These are phyloP conservation scores for Morpho helenor DNA, from an alignment of 2,888 invertebrate genomes.

Conservation along the genomic window DNA sequence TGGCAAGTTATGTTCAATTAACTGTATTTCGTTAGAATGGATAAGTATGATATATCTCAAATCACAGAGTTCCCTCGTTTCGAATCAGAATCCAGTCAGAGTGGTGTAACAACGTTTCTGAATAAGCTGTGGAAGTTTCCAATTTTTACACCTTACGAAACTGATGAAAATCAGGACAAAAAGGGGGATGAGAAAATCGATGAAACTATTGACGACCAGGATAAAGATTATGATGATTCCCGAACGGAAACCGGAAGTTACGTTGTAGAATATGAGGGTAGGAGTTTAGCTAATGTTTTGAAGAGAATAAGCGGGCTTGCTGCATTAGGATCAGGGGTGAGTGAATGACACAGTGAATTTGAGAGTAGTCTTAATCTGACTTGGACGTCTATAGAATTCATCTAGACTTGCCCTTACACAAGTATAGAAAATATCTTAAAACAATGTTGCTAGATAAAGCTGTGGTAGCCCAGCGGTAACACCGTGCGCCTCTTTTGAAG, in stretches of 20 bases:
- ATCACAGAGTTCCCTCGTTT: conserved; percentile 79
- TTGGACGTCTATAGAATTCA: no score
- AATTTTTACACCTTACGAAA: conserved; percentile 73
- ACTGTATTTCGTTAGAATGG: conserved; percentile 40
- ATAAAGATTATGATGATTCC: conserved; percentile 44
- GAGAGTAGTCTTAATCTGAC: neutral
- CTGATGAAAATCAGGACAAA: conserved; percentile 42
- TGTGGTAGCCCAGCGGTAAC: no score
- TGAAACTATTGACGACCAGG: conserved; percentile 32
- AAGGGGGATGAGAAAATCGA: conserved; percentile 40
- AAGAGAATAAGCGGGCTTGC: conserved; percentile 92
- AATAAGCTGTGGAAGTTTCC: conserved; percentile 86
- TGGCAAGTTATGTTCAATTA: no score
- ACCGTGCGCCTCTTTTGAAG: no score
- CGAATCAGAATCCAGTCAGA: conserved; percentile 86
- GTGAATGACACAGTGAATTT: conserved; percentile 31
- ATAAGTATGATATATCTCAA: conserved; percentile 68
- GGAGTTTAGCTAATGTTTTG: conserved; percentile 91
- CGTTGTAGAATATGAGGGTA: conserved; percentile 82
- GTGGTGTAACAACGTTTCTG: conserved; percentile 85
- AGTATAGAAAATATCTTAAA: no score
- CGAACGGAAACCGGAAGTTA: conserved; percentile 60
- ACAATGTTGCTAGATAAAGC: no score
- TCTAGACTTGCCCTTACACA: no score
- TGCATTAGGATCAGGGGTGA: conserved; percentile 88